Base-by-base conservation (phyloP, 2,797 vertebrate species). In the Pseudochaenichthys georgianus region DNA sequence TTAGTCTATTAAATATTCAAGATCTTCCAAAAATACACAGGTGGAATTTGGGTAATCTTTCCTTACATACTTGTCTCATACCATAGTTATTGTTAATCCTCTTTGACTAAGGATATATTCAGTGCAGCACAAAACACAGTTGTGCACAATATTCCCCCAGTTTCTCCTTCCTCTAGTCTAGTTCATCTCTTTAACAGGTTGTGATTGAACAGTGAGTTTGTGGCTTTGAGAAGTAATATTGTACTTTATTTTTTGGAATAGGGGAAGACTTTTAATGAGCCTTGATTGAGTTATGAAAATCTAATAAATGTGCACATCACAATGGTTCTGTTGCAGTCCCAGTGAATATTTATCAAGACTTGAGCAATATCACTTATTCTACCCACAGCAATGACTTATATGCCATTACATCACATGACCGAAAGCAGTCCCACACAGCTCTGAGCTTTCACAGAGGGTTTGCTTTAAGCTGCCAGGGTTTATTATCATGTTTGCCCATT, bases 391-490 rank as follows among this genome's bases (percentile, higher is more conserved):
- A 13, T 53, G 28, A 68, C 57, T 77, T 66, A 54, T 61, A 23
- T 76, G n/a, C 45, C 51, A 70, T 71, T 77, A 48, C 11, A 67
- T 64, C 62, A 64, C 60, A 71, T 67, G 64, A 55, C 65, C 2
- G 47, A 28, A 16, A 59, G 45, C 43, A 28, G 31, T 51, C 47
- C 45, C 23, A 45, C 41, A 13, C 34, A 19, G 31, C 43, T 19
- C 52, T 41, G 65, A 70, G 75, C 75, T 69, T 77, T 70, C 61
- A n/a, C 38, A 6, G 1, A 47, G 31, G 52, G 68, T 19, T 70
- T 82, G 80, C 31, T 47, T 74, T 86, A 82, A 85, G 83, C 74
- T 68, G 52, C 60, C 53, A 16, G 21, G 19, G 12, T 70, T 78
- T 61, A 75, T 77, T 80, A 42, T 62, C 3, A 68, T 75, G 48